phyloP scores from a whole-genome alignment of 2,888 invertebrate species.

The Brenthis hecate region DNA sequence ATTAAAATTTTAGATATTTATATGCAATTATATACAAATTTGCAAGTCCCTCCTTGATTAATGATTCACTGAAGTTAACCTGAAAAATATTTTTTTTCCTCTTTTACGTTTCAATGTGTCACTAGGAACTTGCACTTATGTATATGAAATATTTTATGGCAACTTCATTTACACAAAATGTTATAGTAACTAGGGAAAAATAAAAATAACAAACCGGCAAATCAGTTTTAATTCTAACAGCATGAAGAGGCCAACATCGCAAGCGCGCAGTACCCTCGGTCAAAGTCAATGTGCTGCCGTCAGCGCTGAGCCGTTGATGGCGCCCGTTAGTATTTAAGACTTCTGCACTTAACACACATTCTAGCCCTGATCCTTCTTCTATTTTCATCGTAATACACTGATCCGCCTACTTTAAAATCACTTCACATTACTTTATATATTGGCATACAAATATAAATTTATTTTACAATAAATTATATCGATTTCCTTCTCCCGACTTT shows the following conservation, averaged over 20 bases:
- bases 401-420: conserved; percentile 24
- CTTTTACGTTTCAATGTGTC: no score
- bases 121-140: no score
- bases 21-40: no score
- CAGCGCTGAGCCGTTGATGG: conserved; percentile 41
- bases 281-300: conserved; percentile 41
- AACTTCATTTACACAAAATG: not conserved
- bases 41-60: no score
- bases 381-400: conserved; percentile 52
- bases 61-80: no score
- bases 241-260: conserved; percentile 47
- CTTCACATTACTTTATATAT: not conserved
- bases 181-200: not conserved
- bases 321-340: conserved; percentile 30
- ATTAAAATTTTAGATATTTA: no score
- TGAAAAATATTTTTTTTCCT: no score
- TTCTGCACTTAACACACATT: conserved; percentile 28
- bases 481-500: no score
- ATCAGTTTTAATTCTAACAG: conserved; percentile 43
- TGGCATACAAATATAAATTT: not conserved
- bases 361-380: conserved; percentile 44
- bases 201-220: conserved; percentile 37
- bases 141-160: no score
- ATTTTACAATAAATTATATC: not conserved
- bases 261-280: conserved; percentile 43